A percentile compares a stretch with the other conserved stretches of the same genome.
Conservation (phyloP, 2,888 invertebrate species). For the Drosophila pseudotakahashii region DNA sequence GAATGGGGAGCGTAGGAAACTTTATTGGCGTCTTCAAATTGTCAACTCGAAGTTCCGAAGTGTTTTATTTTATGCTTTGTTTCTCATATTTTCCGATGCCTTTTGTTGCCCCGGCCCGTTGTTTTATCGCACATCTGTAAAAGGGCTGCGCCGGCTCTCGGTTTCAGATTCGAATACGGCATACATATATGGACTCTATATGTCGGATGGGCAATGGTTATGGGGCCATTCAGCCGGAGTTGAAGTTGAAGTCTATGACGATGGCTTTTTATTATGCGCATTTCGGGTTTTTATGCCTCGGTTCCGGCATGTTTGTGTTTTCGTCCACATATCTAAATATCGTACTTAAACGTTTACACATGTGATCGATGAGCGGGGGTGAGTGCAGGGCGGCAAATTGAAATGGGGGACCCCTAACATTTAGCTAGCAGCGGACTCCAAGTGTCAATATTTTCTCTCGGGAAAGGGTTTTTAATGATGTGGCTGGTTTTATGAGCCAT, state of each 20-base stretch:
- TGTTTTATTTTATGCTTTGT: conserved; percentile 78
- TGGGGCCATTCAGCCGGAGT: conserved; percentile 38
- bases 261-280: conserved; percentile 77
- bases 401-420: conserved; percentile 24
- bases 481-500: conserved; percentile 67
- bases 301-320: conserved; percentile 75
- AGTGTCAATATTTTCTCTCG: conserved; percentile 35
- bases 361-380: conserved; percentile 46
- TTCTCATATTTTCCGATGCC: conserved; percentile 72
- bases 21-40: conserved; percentile 78
- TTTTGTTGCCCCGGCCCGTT: conserved; percentile 54
- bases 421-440: conserved; percentile 29
- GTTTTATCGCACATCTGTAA: conserved; percentile 76
- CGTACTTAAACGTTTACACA: conserved; percentile 75
- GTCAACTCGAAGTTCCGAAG: conserved; percentile 72
- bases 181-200: conserved; percentile 29
- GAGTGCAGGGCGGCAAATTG: conserved; percentile 15
- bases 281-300: conserved; percentile 73
- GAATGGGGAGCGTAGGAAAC: conserved; percentile 60
- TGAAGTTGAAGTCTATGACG: conserved; percentile 58
- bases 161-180: conserved; percentile 28
- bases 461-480: conserved; percentile 68
- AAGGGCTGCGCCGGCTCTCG: conserved; percentile 59
- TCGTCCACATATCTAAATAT: conserved; percentile 75
- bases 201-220: conserved; percentile 35